Evolutionary conservation across 2,888 invertebrate genomes (phyloP).

Genomic region (Volucella bombylans): DNA sequence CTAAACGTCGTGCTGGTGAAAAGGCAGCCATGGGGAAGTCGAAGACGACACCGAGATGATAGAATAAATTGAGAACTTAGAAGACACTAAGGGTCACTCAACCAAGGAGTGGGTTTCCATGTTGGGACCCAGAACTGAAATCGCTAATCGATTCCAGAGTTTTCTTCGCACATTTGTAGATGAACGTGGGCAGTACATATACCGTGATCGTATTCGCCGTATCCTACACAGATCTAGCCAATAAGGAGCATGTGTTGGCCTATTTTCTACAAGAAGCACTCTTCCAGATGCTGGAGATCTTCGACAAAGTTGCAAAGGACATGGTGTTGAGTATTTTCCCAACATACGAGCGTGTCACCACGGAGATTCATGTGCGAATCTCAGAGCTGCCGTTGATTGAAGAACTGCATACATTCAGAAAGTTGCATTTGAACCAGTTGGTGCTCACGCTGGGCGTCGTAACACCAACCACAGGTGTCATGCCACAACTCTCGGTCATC

Average conservation of each 20-base stretch:
- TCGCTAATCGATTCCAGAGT: slow-evolving; percentile 95
- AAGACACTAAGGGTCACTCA: slow-evolving; percentile 97
- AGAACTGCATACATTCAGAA: slow-evolving; percentile 95
- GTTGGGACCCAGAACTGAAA: slow-evolving; percentile 97
- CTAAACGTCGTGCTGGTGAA: slow-evolving; percentile 91
- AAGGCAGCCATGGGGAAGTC: slow-evolving; percentile 91
- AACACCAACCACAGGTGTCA: slow-evolving; percentile 95
- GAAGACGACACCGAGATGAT: slow-evolving; percentile 91
- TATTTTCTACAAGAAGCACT: slow-evolving; percentile 99
- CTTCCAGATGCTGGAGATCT: slow-evolving; percentile 96
- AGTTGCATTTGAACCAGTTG: slow-evolving; percentile 95
- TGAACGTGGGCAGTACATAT: slow-evolving; percentile 92
- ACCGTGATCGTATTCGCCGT: slow-evolving; percentile 96
- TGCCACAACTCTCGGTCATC: slow-evolving; percentile 97
- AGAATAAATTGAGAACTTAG: slow-evolving; percentile 98
- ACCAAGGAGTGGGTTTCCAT: slow-evolving; percentile 98
- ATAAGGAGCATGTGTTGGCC: slow-evolving; percentile 95
- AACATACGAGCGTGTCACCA: slow-evolving; percentile 96
- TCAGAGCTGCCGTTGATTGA: slow-evolving; percentile 97
- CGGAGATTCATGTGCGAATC: slow-evolving; percentile 97
- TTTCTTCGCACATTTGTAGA: slow-evolving; percentile 95
- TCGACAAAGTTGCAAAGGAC: slow-evolving; percentile 96
- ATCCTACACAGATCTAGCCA: slow-evolving; percentile 95
- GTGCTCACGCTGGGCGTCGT: slow-evolving; percentile 97
- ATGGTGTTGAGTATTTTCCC: slow-evolving; percentile 97